Evolutionary conservation across 2,888 invertebrate species (phyloP), one percentile per base, ranked within the genome.

Genomic region (Macrophya annulata): DNA sequence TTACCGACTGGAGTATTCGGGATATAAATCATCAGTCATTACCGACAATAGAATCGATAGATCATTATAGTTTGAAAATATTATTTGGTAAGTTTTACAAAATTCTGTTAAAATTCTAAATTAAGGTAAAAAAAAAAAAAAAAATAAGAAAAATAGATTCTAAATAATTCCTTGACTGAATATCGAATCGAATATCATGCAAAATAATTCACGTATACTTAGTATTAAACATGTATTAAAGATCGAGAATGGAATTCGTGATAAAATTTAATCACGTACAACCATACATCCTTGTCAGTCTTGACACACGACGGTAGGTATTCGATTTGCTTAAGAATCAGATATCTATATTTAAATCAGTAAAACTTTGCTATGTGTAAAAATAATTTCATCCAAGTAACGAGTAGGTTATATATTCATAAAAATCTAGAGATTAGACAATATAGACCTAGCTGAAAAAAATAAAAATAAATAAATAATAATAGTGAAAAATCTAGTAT

Each of bases 271-370:
- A 3, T 8, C 81, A 81, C 81, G 81, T 81, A 81, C 31, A 31
- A 31, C 31, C 31, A 31, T 31, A 31, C 81, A 62, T 40, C 43
- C 62, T 81, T 43, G 62, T 81, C 21, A 81, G 81, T 59, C 21
- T 62, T 21, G 81, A 51, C 81, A 81, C 21, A 81, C 81, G 62
- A 4, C 43, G 43, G 43, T 21, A 21, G 43, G 43, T 21, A 21
- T 62, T 81, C 45, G 43, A 81, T 81, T 59, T 81, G 81, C 81
- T 25, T 81, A 43, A 62, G 43, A 81, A 81, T 81, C 62, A 43
- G 31, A 59, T 62, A 25, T 62, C 21, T 62, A 43, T 51, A 81
- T 62, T 37, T 17, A 51, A n/a, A 59, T 17, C 51, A n/a, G 31
- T 21, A 15, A 81, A 12, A 40, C 37, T 81, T 81, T 40, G 43